phyloP scores from a whole-genome alignment of 2,797 vertebrate genomes.

The Lacerta bilineata region DNA sequence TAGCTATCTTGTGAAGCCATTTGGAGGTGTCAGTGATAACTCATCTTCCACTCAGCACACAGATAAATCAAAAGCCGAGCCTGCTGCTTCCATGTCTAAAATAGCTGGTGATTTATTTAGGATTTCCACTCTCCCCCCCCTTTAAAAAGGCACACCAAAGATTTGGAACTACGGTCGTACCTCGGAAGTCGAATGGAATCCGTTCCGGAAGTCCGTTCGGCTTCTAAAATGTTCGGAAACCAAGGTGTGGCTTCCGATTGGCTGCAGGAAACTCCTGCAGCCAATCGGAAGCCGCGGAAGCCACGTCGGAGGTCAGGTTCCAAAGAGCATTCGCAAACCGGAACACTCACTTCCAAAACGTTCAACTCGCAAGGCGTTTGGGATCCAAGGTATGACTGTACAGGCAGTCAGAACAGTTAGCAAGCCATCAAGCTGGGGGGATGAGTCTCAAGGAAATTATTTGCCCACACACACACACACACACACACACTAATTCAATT shows the following conservation, averaged over 20 bases:
- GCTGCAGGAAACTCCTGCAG: no score
- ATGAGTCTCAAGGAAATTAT: not conserved
- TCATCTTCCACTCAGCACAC: not conserved
- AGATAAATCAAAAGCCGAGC: conserved; percentile 27
- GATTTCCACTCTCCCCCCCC: not conserved
- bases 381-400: not conserved
- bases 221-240: no score
- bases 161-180: not conserved
- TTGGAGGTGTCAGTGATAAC: not conserved
- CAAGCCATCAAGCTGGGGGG: not conserved
- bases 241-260: no score
- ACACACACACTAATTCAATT: not conserved
- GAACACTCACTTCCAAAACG: no score
- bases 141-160: not conserved
- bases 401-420: not conserved
- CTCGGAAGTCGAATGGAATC: no score
- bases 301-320: no score
- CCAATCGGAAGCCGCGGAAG: no score
- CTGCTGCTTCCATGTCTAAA: not conserved
- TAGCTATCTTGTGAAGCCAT: conserved; percentile 17
- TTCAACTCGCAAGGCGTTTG: no score
- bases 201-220: no score
- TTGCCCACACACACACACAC: not conserved
- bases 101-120: not conserved
- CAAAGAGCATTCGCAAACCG: no score